These are phyloP conservation scores for Psittacara wagleri DNA, from an alignment of 2,113 vertebrate species.

Conservation along the genomic window DNA sequence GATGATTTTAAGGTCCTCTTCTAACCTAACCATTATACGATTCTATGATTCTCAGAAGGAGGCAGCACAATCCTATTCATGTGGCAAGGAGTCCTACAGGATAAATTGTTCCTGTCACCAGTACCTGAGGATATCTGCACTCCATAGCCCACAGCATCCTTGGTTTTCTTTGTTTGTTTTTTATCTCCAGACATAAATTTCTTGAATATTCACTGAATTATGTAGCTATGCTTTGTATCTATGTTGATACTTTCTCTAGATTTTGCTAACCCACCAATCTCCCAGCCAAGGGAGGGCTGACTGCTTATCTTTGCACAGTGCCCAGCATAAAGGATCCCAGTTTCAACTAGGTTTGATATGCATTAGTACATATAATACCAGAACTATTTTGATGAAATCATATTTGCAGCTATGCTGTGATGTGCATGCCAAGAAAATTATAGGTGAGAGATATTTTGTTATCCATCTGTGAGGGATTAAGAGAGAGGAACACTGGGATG, in stretches of 20 bases:
- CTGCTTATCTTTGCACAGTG: not conserved
- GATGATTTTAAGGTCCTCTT: not conserved
- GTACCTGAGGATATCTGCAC: not conserved
- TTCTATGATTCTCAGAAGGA: not conserved
- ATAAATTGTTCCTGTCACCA: not conserved
- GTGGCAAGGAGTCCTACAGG: not conserved
- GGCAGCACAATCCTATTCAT: not conserved
- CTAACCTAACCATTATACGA: not conserved
- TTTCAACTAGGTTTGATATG: not conserved
- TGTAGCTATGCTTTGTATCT: not conserved
- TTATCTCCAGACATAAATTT: not conserved
- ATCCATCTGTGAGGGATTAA: not conserved
- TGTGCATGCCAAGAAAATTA: not conserved
- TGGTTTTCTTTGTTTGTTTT: not conserved
- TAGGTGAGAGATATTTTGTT: not conserved
- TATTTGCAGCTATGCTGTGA: not conserved
- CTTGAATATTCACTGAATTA: not conserved
- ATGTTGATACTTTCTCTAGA: not conserved
- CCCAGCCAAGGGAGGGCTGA: not conserved
- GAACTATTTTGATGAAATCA: not conserved
- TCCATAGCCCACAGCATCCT: not conserved
- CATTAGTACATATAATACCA: not conserved
- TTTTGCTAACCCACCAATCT: not conserved
- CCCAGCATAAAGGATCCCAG: not conserved
- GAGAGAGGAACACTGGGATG: not conserved